Percentiles rank a stretch among this genome's conserved stretches.
Evolutionary conservation across 2,113 vertebrate species (phyloP).

Genomic region (Malurus melanocephalus): DNA sequence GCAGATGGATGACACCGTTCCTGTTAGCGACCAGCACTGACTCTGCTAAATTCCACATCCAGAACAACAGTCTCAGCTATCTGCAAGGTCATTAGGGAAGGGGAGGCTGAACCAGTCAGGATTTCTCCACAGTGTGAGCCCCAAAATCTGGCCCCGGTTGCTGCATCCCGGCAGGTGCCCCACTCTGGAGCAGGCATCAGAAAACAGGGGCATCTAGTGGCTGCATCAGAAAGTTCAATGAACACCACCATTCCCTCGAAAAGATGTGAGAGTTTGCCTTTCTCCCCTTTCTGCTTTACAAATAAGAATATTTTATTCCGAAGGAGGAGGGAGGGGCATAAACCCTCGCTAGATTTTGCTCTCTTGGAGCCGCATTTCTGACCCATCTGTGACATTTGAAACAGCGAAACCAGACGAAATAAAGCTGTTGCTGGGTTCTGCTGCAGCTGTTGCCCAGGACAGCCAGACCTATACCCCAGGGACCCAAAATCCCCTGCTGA

Average conservation of each 20-base stretch:
- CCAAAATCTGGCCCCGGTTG: background rate
- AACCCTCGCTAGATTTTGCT: accelerated
- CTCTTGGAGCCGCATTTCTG: accelerated
- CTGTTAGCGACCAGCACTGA: background rate
- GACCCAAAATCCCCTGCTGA: background rate
- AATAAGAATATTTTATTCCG: background rate
- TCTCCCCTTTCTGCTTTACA: background rate
- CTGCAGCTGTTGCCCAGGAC: background rate
- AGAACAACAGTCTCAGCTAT: background rate
- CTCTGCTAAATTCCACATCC: background rate
- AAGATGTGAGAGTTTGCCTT: background rate
- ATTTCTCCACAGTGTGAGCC: background rate
- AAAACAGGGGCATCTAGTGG: conserved; percentile 58
- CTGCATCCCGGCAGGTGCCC: too few species aligned
- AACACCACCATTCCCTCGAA: background rate
- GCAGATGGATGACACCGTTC: background rate
- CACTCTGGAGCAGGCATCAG: background rate
- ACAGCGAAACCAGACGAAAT: background rate
- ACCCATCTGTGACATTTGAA: background rate
- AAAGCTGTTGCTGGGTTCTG: background rate
- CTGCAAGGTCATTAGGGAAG: background rate
- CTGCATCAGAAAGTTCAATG: background rate
- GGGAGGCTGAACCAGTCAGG: background rate
- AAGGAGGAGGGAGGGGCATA: background rate
- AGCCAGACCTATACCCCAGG: background rate